Evolutionary conservation across 2,888 invertebrate species (phyloP).

Genomic region (Acronicta psi): DNA sequence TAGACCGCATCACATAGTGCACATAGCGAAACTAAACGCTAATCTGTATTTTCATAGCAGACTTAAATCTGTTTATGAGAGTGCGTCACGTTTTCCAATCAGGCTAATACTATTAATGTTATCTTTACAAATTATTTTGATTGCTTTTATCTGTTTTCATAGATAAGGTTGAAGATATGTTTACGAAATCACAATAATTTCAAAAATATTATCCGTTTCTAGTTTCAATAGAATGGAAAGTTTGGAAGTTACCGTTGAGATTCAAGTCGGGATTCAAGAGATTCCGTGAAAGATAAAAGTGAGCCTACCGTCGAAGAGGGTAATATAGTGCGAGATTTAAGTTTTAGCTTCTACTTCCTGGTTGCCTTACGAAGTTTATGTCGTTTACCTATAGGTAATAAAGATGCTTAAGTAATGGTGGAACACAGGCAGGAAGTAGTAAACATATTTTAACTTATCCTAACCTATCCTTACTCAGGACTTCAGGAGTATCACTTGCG

Average conservation of each 20-base stretch:
- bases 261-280: constrained; percentile 36
- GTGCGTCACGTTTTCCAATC: constrained; percentile 29
- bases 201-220: not conserved
- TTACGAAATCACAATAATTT: not conserved
- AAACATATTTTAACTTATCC: too few species aligned
- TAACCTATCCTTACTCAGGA: too few species aligned
- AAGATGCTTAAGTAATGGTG: too few species aligned
- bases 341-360: constrained; percentile 18
- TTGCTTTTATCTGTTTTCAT: constrained; percentile 1
- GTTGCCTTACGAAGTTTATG: constrained; percentile 27
- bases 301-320: constrained; percentile 16
- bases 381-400: too few species aligned
- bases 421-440: too few species aligned
- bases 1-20: constrained; percentile 3
- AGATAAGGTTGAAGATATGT: constrained; percentile 22
- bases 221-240: constrained; percentile 14
- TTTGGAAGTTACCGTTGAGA: constrained; percentile 28
- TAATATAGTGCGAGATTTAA: constrained; percentile 31
- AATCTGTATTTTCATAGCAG: constrained; percentile 5
- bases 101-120: constrained; percentile 4
- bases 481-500: too few species aligned
- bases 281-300: constrained; percentile 41
- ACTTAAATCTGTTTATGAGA: constrained; percentile 15
- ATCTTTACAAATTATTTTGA: constrained; percentile 20
- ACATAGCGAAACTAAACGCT: constrained; percentile 1